A percentile compares a stretch with the other conserved stretches of the same genome.
Evolutionary conservation across 2,888 invertebrate genomes (phyloP).

Genomic region (Ryuthela nishihirai): DNA sequence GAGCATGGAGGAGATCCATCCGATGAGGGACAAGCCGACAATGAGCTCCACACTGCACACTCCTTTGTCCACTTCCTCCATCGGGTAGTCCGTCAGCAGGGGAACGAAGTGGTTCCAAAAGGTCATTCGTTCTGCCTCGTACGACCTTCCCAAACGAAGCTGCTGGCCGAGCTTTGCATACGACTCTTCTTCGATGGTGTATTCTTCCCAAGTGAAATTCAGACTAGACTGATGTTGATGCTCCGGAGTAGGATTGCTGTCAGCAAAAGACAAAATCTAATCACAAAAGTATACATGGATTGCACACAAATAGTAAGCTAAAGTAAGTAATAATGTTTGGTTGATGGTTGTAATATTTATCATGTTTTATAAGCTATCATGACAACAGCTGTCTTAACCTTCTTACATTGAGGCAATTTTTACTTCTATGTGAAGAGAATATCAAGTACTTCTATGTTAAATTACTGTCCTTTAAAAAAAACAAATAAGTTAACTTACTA

Average conservation of each 20-base stretch:
- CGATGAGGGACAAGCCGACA: not conserved
- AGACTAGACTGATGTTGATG: not conserved
- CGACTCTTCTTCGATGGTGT: constrained; percentile 23
- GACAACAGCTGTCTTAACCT: too few species aligned
- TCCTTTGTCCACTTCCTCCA: constrained; percentile 1
- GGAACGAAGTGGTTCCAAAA: constrained; percentile 38
- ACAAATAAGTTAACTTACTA: too few species aligned
- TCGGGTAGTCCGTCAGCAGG: constrained; percentile 33
- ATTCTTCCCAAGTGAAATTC: constrained; percentile 25
- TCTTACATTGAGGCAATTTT: too few species aligned
- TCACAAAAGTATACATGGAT: not conserved
- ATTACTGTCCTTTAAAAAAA: too few species aligned
- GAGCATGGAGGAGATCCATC: not conserved
- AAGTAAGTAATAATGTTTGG: too few species aligned
- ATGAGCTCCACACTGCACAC: not conserved
- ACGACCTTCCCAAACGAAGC: constrained; percentile 22
- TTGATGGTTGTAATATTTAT: too few species aligned
- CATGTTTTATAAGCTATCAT: too few species aligned
- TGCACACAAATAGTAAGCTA: not conserved
- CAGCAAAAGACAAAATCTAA: not conserved
- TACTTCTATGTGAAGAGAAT: too few species aligned
- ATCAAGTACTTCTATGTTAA: too few species aligned
- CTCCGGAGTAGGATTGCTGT: constrained; percentile 28
- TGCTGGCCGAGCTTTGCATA: constrained; percentile 24
- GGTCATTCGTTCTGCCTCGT: constrained; percentile 31